phyloP scores from a whole-genome alignment of 2,797 vertebrate species.

The Cossypha niveicapilla region DNA sequence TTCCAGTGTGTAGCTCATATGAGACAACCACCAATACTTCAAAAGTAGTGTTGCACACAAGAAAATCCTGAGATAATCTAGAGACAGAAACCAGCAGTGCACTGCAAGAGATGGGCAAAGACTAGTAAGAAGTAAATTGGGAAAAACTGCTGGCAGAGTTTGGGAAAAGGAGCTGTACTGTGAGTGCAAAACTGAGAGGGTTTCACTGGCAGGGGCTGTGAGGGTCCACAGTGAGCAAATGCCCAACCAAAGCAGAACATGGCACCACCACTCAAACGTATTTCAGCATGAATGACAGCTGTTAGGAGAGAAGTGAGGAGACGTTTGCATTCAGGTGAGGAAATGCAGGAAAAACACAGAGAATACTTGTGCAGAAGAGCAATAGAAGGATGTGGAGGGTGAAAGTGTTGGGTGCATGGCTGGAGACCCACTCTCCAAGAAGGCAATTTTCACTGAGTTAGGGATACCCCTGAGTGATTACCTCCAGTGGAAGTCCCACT shows the following conservation, averaged over 20 bases:
- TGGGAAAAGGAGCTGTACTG: background rate
- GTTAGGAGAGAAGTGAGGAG: background rate
- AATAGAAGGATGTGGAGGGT: rapidly evolving
- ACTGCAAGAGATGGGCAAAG: background rate
- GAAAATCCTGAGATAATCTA: background rate
- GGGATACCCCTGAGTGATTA: background rate
- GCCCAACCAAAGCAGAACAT: background rate
- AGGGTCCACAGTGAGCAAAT: background rate
- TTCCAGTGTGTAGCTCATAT: background rate
- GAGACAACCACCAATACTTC: background rate
- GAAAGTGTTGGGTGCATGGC: background rate
- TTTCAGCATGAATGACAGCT: background rate
- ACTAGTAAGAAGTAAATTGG: background rate
- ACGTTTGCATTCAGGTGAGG: background rate
- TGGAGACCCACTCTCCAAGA: background rate
- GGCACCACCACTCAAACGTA: background rate
- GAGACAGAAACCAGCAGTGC: background rate
- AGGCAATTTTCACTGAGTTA: background rate
- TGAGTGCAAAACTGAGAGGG: background rate
- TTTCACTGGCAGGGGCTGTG: background rate
- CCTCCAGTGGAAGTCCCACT: background rate
- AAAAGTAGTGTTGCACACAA: background rate
- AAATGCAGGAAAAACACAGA: background rate
- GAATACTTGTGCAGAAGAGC: background rate
- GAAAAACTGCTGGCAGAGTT: background rate